These are phyloP conservation scores for Plecotus auritus DNA, from an alignment of 2,113 vertebrate species.

Conservation along the genomic window DNA sequence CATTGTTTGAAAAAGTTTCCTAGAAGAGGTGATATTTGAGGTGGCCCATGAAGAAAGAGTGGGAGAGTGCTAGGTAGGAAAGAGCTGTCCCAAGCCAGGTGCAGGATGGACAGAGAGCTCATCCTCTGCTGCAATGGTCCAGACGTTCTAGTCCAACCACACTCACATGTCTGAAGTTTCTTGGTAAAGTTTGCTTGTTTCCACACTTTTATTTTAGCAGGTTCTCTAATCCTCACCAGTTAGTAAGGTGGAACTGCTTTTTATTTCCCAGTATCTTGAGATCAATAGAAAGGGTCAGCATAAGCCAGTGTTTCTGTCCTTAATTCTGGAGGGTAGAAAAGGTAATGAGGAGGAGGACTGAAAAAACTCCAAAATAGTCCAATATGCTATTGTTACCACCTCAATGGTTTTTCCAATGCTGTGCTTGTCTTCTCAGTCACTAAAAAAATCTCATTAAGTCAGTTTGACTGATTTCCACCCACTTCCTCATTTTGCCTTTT, in stretches of 20 bases:
- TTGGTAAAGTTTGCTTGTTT: neutral
- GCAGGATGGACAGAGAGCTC: accelerated
- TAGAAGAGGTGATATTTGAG: neutral
- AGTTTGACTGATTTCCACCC: neutral
- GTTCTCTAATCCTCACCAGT: neutral
- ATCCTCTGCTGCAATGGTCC: accelerated
- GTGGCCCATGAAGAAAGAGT: neutral
- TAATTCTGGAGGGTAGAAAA: neutral
- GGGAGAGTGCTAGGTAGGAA: neutral
- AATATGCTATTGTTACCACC: neutral
- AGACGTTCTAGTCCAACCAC: neutral
- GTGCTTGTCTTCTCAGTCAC: neutral
- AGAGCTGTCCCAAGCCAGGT: no score
- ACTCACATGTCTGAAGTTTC: neutral
- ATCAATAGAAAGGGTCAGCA: neutral
- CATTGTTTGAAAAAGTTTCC: neutral
- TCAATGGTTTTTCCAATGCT: neutral
- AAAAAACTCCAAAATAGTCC: neutral
- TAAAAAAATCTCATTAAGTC: neutral
- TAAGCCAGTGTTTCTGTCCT: neutral
- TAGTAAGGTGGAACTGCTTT: neutral
- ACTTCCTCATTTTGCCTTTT: neutral
- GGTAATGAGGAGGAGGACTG: neutral
- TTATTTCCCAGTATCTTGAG: neutral
- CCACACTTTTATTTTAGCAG: neutral